Base-by-base conservation (phyloP, 2,888 invertebrate species). In the Acleris sparsana region DNA sequence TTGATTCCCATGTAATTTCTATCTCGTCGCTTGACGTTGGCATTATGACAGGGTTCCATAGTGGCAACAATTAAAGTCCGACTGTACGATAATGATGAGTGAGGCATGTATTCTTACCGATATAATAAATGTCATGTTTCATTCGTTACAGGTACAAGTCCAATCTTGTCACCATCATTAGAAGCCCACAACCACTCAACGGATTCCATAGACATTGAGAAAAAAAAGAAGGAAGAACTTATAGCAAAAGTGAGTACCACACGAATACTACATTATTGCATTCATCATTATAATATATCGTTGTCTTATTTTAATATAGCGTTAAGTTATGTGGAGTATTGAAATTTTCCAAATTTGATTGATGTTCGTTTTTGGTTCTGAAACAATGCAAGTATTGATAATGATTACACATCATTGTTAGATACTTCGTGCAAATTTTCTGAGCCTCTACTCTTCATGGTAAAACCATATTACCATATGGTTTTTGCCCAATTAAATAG, bases 181-280 rank as follows among this genome's bases (percentile, higher is more conserved):
- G 94, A 94, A 68, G 92, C 94, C 78, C 95, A 95, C 92, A 96
- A 96, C 86, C 96, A 96, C 93, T 96, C 96, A 84, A 95, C 95
- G 89, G 96, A 97, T 91, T 95, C 96, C 71, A 94, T 94, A 83
- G 95, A 95, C 75, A 77, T 89, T 72, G 94, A 93, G 76, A 96
- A 95, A 83, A 96, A 95, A 87, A 96, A 95, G 87, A 92, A 94
- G 79, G 94, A 94, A 73, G 94, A 94, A 59, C 82, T 88, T 66
- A 89, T 94, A 86, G 92, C 94, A 75, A 91, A 92, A 88, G 92
- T 92, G 75, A 88, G 90, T 83, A 67, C 60, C 20, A 55, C n/a
- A 25, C 3, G 3, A 17, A 17, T 3, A 17, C 22, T 7, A 75
- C 77, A 79, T 81, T 68, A 6, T 46, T 17, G 1, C 46, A 64